phyloP scores from a whole-genome alignment of 2,113 vertebrate genomes.

The Antechinus flavipes region DNA sequence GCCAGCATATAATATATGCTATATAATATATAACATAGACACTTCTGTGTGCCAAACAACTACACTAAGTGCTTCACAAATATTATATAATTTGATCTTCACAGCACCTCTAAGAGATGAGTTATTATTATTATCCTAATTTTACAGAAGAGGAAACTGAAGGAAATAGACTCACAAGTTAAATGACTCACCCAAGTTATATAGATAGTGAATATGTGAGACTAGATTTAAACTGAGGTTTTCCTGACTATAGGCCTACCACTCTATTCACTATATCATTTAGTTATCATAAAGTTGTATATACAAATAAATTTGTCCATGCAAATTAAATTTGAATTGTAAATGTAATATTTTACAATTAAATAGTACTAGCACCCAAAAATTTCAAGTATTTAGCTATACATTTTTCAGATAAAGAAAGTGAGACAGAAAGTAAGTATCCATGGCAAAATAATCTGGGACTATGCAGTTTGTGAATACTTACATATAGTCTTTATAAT shows the following conservation, averaged over 20 bases:
- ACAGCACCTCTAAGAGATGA: background rate
- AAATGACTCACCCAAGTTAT: background rate
- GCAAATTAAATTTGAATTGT: background rate
- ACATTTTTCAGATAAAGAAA: slow-evolving; percentile 20
- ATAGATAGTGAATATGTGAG: background rate
- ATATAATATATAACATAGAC: background rate
- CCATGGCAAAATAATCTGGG: slow-evolving; percentile 3
- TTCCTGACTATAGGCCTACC: background rate
- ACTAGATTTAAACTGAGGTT: background rate
- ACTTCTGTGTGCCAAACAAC: background rate
- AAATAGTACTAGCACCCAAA: background rate
- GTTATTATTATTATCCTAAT: background rate
- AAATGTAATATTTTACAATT: background rate
- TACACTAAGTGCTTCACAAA: background rate
- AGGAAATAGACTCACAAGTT: background rate
- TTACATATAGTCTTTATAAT: slow-evolving; percentile 31
- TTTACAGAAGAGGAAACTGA: background rate
- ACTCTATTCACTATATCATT: background rate
- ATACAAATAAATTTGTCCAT: background rate
- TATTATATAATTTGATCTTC: background rate
- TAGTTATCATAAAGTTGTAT: background rate
- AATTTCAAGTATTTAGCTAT: background rate
- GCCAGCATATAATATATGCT: too few relatives aligned
- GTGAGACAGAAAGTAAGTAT: slow-evolving; percentile 29
- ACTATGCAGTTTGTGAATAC: slow-evolving; percentile 14